These are phyloP conservation scores for Pocillopora grandis DNA, from an alignment of 92 coral and sea anemone species.

Conservation along the genomic window DNA sequence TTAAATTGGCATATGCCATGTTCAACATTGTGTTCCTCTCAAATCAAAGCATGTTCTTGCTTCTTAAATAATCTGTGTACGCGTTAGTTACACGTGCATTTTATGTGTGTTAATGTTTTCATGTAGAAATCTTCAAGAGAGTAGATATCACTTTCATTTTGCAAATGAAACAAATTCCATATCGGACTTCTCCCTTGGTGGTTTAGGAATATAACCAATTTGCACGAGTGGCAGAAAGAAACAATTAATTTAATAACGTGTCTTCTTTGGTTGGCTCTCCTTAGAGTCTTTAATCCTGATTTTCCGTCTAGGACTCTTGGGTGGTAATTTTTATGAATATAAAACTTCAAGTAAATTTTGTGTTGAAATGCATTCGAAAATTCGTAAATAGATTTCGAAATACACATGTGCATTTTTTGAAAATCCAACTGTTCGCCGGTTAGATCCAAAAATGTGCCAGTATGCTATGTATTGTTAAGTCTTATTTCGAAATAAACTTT, in stretches of 20 bases:
- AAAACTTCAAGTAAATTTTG: not conserved
- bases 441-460: not conserved
- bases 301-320: not conserved
- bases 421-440: not conserved
- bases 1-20: not conserved
- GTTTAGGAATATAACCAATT: conserved; percentile 8
- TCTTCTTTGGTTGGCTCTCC: conserved; percentile 9
- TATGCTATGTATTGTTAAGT: not conserved
- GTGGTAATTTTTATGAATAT: not conserved
- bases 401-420: not conserved
- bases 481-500: conserved; percentile 7
- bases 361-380: not conserved
- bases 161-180: conserved; percentile 24
- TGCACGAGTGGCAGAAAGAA: conserved; percentile 1
- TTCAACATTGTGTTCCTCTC: conserved; percentile 3
- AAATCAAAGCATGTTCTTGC: not conserved
- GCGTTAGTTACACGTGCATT: no score
- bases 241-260: conserved; percentile 8
- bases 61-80: not conserved
- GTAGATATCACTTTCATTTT: conserved; percentile 8
- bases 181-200: conserved; percentile 23
- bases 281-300: not conserved
- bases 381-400: not conserved
- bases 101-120: no score
- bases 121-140: no score